phyloP scores from a whole-genome alignment of 2,113 vertebrate species.

The Phrynocephalus versicolor region DNA sequence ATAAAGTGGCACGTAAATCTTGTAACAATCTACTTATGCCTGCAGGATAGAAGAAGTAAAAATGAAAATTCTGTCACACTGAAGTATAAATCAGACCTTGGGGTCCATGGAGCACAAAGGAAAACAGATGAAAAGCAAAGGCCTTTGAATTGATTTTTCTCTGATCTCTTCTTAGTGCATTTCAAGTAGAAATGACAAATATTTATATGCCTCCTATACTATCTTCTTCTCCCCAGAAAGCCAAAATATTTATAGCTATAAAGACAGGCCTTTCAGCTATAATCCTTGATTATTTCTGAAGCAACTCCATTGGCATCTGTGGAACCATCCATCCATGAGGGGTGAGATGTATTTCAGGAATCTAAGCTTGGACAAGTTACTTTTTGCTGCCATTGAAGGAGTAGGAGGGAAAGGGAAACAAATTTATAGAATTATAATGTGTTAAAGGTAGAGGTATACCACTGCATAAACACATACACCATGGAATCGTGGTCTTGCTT shows the following conservation, averaged over 20 bases:
- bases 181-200: background rate
- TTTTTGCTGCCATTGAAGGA: no score
- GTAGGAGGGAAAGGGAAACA: no score
- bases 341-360: no score
- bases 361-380: no score
- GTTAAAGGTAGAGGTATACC: no score
- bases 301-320: background rate
- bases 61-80: background rate
- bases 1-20: background rate
- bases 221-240: background rate
- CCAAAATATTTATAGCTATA: background rate
- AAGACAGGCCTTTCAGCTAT: background rate
- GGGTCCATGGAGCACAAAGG: background rate
- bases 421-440: no score
- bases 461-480: no score
- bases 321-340: no score
- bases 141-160: background rate
- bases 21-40: background rate
- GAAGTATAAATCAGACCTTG: background rate
- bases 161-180: background rate
- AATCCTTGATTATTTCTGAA: background rate
- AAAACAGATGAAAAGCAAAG: fast-evolving
- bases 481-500: no score
- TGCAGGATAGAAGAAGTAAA: background rate
- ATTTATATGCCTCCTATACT: background rate